phyloP scores from a whole-genome alignment of 1,140 invertebrate genomes.

The Hydropsyche tenuis region DNA sequence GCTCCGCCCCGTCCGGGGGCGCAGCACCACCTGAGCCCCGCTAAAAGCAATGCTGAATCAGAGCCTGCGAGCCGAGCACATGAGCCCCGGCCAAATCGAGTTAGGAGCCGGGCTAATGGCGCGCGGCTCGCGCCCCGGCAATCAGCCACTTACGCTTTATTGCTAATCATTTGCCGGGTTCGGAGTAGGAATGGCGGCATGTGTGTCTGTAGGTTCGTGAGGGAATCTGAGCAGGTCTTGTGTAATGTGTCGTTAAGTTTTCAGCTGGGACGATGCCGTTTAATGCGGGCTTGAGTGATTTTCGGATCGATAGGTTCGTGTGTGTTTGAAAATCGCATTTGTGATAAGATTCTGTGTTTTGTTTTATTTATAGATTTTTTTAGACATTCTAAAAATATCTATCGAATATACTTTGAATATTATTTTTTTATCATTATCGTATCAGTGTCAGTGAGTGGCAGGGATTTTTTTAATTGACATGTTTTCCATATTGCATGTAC shows the following conservation, averaged over 20 bases:
- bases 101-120: slow-evolving; percentile 39
- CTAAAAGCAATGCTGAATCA: slow-evolving; percentile 51
- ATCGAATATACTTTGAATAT: too few species aligned
- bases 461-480: too few species aligned
- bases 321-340: too few species aligned
- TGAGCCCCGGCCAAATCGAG: slow-evolving; percentile 47
- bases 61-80: slow-evolving; percentile 40
- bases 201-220: background rate
- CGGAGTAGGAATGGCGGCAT: too few species aligned
- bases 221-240: slow-evolving; percentile 11
- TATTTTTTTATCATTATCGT: too few species aligned
- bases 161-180: slow-evolving; percentile 23
- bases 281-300: too few species aligned
- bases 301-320: too few species aligned
- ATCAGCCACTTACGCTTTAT: slow-evolving; percentile 24
- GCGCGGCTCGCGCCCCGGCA: background rate
- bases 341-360: too few species aligned
- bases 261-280: background rate
- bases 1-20: slow-evolving; percentile 5
- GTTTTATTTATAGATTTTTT: too few species aligned
- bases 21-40: slow-evolving; percentile 43
- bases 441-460: too few species aligned
- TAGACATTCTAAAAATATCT: too few species aligned
- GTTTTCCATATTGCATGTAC: too few species aligned
- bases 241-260: slow-evolving; percentile 17